Base-by-base conservation (phyloP, 2,113 vertebrate species). In the Pardalotus punctatus region DNA sequence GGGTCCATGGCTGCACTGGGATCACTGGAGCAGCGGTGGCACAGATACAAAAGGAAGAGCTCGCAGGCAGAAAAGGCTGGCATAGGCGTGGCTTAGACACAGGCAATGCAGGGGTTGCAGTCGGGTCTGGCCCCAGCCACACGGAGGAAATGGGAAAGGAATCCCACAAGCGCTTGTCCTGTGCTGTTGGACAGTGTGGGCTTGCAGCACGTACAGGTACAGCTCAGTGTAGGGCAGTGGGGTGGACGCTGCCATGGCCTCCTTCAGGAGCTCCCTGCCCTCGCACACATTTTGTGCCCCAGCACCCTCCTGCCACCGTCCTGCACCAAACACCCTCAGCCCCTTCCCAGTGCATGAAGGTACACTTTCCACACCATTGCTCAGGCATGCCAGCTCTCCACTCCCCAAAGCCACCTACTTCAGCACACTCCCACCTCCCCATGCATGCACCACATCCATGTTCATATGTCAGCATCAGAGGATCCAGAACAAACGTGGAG, bases 231-330 rank as follows among this genome's bases (percentile, higher is more conserved):
- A 29, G 22, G 72, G 8, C 28, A 51, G 16, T 22, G 14, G 50
- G 31, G 14, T 0, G 0, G 6, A 17, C 6, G 6, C 2, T 42
- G 61, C 27, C 24, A 27, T 21, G 60, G 33, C 48, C 35, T 64
- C 79, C 54, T 47, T 33, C 35, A 76, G 79, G 65, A 67, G 14
- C 36, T 42, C 54, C 53, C 82, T 76, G 61, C 29, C 56, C 65
- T 69, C n/a, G 25, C 40, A 27, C 20, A 16, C 10, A 0, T 11
- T 0, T 3, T 0, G 0, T 69, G 67, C 36, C 50, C 24, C 19
- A 33, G 40, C n/a, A 79, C 35, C 7, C 38, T 65, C 56, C 27
- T 74, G 50, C 56, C 47, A 57, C 38, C 40, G 18, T 48, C 45
- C 29, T 47, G 65, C 62, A 47, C 31, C 31, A 11, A 61, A 36